A percentile compares a stretch with the other conserved stretches of the same genome.
These are phyloP conservation scores for Phataginus tetradactyla DNA, from an alignment of 2,797 vertebrate genomes.

Conservation along the genomic window DNA sequence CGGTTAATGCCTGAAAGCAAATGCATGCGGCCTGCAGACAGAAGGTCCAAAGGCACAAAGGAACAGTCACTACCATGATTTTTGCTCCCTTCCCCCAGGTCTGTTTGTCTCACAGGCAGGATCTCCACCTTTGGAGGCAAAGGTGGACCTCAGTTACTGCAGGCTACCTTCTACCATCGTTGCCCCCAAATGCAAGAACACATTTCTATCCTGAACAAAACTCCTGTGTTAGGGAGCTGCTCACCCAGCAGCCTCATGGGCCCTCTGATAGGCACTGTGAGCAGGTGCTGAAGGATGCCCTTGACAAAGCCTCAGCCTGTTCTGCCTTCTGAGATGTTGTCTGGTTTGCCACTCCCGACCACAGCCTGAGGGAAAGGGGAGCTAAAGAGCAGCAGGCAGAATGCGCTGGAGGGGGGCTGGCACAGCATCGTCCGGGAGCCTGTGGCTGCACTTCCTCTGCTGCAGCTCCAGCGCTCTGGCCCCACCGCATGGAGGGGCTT, in stretches of 20 bases:
- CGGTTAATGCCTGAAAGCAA: not conserved
- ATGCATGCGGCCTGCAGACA: no score
- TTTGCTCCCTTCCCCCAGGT: not conserved
- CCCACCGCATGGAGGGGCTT: fast-evolving
- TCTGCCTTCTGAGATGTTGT: fast-evolving
- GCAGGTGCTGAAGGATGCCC: fast-evolving
- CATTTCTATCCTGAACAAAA: fast-evolving
- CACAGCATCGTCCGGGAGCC: fast-evolving
- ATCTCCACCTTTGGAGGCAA: not conserved
- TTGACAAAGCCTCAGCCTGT: fast-evolving
- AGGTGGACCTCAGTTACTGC: no score
- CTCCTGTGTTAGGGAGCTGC: not conserved
- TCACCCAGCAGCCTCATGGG: fast-evolving
- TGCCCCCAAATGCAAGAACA: fast-evolving
- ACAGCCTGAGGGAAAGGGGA: no score
- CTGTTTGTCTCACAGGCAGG: not conserved
- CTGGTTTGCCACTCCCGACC: not conserved
- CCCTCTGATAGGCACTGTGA: no score
- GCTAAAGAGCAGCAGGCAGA: not conserved
- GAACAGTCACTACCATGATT: no score
- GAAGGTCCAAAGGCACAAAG: not conserved
- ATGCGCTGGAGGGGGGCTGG: no score
- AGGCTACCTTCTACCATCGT: not conserved
- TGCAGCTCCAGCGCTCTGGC: not conserved
- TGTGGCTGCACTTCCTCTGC: fast-evolving